Conservation (phyloP, 2,797 vertebrate species). For the Meda fulgida region DNA sequence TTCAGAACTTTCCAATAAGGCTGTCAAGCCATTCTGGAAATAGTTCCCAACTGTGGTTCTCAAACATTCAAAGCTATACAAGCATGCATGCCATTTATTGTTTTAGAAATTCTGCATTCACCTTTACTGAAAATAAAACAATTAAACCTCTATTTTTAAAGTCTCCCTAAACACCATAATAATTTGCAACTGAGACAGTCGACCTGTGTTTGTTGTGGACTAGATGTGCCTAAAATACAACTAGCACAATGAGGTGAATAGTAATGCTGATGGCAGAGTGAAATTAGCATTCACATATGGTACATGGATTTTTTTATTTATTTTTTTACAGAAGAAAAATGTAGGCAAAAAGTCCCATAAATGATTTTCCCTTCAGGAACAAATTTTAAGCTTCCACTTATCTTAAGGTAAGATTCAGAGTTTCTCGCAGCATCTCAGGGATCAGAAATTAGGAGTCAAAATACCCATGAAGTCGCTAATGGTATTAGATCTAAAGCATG, state of each 20-base stretch:
- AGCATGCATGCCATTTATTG: not conserved
- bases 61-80: not conserved
- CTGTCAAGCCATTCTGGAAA: too few species aligned
- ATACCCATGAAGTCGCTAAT: slow-evolving; percentile 72
- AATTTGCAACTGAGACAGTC: slow-evolving; percentile 3
- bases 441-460: slow-evolving; percentile 65
- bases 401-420: slow-evolving; percentile 69
- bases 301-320: too few species aligned
- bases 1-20: too few species aligned
- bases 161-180: not conserved
- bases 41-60: not conserved
- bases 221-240: not conserved
- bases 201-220: not conserved
- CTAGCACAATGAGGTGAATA: not conserved
- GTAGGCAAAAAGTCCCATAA: slow-evolving; percentile 42
- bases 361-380: slow-evolving; percentile 54
- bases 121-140: not conserved
- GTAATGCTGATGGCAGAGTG: slow-evolving; percentile 8
- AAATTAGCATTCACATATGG: slow-evolving; percentile 71
- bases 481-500: slow-evolving; percentile 67
- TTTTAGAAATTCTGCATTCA: not conserved
- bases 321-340: slow-evolving; percentile 65
- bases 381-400: slow-evolving; percentile 66
- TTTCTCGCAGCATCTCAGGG: slow-evolving; percentile 61
- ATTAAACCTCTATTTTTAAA: not conserved